Conservation (phyloP, 2,797 vertebrate species). For the Chanos chanos region DNA sequence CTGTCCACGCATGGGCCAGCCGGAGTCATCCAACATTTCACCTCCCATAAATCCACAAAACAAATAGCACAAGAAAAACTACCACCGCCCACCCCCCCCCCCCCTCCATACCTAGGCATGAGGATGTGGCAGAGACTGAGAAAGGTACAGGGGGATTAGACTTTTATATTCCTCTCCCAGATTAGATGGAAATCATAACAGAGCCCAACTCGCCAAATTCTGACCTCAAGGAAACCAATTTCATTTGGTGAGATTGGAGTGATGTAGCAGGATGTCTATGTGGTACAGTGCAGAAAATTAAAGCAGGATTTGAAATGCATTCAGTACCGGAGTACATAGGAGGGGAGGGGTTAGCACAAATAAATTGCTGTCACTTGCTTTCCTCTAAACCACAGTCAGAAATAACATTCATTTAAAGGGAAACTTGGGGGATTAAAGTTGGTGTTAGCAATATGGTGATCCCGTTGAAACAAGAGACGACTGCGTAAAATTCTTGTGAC, state of each 20-base stretch:
- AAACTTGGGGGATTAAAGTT: conserved; percentile 34
- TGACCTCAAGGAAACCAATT: conserved; percentile 61
- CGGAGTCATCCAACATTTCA: conserved; percentile 46
- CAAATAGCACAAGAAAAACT: conserved; percentile 44
- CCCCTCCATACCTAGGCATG: conserved; percentile 10
- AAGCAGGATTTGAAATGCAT: conserved; percentile 56
- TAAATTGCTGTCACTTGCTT: conserved; percentile 47
- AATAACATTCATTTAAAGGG: conserved; percentile 40
- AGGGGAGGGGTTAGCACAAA: conserved; percentile 47
- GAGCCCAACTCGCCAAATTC: conserved; percentile 47
- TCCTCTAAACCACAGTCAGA: conserved; percentile 18
- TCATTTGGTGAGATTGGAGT: conserved; percentile 55
- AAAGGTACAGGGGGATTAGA: conserved; percentile 49
- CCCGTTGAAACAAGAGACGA: conserved; percentile 31
- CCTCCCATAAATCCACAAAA: conserved; percentile 52
- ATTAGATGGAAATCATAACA: conserved; percentile 60
- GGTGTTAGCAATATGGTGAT: conserved; percentile 2
- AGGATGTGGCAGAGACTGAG: conserved; percentile 38
- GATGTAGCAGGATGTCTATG: conserved; percentile 51
- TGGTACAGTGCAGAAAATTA: conserved; percentile 49
- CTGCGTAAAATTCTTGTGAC: conserved; percentile 31
- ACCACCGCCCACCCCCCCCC: neutral
- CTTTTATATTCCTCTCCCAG: conserved; percentile 47
- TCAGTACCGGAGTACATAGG: conserved; percentile 43
- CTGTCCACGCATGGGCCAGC: conserved; percentile 34